A percentile compares a stretch with the other conserved stretches of the same genome.
These are phyloP conservation scores for Gymnogyps californianus DNA, from an alignment of 2,113 vertebrate species.

Conservation along the genomic window DNA sequence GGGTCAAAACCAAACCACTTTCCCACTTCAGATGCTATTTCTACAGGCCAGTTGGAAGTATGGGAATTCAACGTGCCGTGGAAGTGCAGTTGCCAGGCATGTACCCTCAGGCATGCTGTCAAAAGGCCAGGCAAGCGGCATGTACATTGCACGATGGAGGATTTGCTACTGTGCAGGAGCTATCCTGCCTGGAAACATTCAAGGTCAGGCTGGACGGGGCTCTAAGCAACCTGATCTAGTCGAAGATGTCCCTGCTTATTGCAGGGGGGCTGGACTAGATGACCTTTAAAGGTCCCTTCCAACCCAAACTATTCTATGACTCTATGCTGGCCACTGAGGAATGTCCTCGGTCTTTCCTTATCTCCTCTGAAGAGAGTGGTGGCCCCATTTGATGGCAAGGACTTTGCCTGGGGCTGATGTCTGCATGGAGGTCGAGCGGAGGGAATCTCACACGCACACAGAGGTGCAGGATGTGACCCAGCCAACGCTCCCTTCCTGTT, in stretches of 20 bases:
- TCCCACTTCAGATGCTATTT: background rate
- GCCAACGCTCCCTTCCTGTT: background rate
- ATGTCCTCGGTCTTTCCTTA: background rate
- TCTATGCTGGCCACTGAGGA: background rate
- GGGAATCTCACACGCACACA: background rate
- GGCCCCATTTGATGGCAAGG: background rate
- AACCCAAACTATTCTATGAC: background rate
- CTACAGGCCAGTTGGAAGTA: background rate
- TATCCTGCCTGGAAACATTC: background rate
- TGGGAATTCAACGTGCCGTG: accelerated
- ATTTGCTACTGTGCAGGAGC: background rate
- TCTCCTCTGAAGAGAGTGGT: background rate
- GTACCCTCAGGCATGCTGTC: background rate
- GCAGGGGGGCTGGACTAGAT: background rate
- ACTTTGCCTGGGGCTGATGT: background rate
- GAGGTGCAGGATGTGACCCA: background rate
- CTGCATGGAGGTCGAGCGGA: background rate
- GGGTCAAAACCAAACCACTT: background rate
- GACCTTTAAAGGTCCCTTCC: background rate
- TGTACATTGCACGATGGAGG: accelerated
- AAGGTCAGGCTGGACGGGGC: background rate
- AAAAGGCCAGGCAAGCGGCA: background rate
- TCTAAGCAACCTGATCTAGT: background rate
- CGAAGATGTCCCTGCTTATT: background rate
- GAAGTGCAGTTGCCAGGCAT: background rate